These are phyloP conservation scores for Odobenus rosmarus DNA, from an alignment of 2,113 vertebrate genomes.

Conservation along the genomic window DNA sequence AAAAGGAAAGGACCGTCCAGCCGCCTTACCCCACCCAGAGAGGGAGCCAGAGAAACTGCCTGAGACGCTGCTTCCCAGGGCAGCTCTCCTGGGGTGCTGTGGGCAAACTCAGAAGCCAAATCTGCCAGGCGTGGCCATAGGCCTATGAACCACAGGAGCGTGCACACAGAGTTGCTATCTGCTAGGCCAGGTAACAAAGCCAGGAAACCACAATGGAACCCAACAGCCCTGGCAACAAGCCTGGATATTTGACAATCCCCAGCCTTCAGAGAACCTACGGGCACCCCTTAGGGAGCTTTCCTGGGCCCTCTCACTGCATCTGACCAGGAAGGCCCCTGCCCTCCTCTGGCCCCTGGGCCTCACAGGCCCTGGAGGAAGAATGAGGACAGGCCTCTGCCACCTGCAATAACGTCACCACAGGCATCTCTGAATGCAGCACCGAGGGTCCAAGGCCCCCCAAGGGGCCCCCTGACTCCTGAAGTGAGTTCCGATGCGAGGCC, in stretches of 20 bases:
- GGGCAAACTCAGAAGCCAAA: background rate
- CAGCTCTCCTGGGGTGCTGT: background rate
- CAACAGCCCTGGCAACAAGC: background rate
- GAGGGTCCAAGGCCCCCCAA: background rate
- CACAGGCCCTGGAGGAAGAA: background rate
- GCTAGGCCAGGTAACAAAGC: too few species aligned
- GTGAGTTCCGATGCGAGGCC: background rate
- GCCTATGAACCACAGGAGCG: background rate
- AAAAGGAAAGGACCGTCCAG: background rate
- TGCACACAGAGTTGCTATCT: background rate
- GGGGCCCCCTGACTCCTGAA: background rate
- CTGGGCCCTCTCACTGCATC: background rate
- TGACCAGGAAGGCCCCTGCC: background rate
- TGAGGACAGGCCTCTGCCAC: background rate
- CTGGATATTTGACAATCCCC: background rate
- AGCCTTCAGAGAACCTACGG: background rate
- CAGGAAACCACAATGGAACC: background rate
- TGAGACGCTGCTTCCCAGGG: fast-evolving
- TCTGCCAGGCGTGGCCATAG: background rate
- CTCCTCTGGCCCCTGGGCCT: background rate
- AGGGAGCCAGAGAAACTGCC: background rate
- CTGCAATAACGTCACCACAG: background rate
- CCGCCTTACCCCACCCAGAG: background rate
- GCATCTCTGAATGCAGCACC: background rate
- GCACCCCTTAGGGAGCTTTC: background rate